Base-by-base conservation (phyloP, 53 echinoderm and acorn worm species). In the Patiria pectinifera region DNA sequence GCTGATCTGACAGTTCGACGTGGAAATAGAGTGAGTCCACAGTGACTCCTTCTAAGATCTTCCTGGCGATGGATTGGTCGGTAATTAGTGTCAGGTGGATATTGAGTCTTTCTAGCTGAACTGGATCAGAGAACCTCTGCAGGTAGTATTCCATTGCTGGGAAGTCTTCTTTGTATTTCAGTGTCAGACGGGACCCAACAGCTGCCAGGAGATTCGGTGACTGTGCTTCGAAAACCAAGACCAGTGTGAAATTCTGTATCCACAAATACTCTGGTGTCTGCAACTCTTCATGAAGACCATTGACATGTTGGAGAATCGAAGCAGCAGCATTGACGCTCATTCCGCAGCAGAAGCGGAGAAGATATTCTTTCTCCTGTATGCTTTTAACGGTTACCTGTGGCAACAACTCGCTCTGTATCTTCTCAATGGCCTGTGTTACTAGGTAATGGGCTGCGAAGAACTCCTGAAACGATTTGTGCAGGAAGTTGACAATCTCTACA, bases 121-220 rank as follows among this genome's bases (percentile, higher is more conserved):
- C 83, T 11, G 6, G 5, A 24, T 59, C 25, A 11, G 83, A n/a
- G 21, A 58, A 22, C 44, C 60, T 21, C 21, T 82, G 83, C 7
- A 82, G 24, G 21, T 59, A 82, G 61, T 82, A 82, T 12, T 59
- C 83, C 59, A 82, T 59, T 16, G 83, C 83, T 24, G 83, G 60
- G n/a, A 82, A 82, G 24, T 82, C 83, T 13, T 82, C 83, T 59
- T 82, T 82, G 60, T 82, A 82, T 24, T 82, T 82, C 58, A 82
- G 83, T 82, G 83, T 82, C 21, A 82, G 11, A 9, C 83, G 58
- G 19, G 83, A 82, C 12, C 83, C 83, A 23, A 82, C 83, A 19
- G 23, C 83, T 11, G 22, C 60, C 23, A 82, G 59, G 8, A 82
- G 60, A 23, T 82, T 59, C 0, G 83, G 22, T 58, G 83, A 82